A percentile compares a stretch with the other conserved stretches of the same genome.
phyloP scores from a whole-genome alignment of 2,113 vertebrate species.

The human (Homo sapiens) region GRCh38 chr5:137792001-137792500 shows the following conservation, averaged over 20 bases:
- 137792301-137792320: background rate
- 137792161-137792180: background rate
- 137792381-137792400: background rate
- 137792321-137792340: conserved; percentile 4
- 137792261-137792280: background rate
- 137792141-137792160: background rate
- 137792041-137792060: background rate
- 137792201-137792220: background rate
- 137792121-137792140: background rate
- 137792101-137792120: background rate
- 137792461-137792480: background rate
- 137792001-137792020: background rate
- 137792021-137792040: background rate
- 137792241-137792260: background rate
- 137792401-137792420: background rate
- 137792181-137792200: background rate
- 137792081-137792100: background rate
- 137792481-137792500: background rate
- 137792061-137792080: background rate
- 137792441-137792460: background rate
- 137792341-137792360: background rate
- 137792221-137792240: background rate
- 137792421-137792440: background rate
- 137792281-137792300: background rate
- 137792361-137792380: background rate